phyloP scores from a whole-genome alignment of 2,113 vertebrate genomes.

The Sterrhoptilus dennistouni region DNA sequence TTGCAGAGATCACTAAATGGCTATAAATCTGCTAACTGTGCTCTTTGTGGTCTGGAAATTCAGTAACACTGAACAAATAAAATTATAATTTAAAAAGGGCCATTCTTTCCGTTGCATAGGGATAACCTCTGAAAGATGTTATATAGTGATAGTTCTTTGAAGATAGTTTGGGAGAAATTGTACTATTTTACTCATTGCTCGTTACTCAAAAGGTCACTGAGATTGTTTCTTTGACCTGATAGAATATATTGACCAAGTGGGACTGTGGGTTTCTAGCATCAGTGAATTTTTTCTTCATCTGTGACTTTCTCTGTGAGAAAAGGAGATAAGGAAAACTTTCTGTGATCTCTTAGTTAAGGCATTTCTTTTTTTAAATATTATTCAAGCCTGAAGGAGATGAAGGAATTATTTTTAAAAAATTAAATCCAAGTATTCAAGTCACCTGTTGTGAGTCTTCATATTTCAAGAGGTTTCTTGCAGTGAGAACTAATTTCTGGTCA shows the following conservation, averaged over 20 bases:
- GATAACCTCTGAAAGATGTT: not conserved
- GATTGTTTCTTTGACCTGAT: not conserved
- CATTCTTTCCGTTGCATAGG: not conserved
- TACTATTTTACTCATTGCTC: not conserved
- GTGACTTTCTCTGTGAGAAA: not conserved
- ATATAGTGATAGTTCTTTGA: not conserved
- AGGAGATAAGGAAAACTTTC: not conserved
- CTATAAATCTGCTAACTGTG: not conserved
- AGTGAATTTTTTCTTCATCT: not conserved
- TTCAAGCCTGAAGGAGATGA: not conserved
- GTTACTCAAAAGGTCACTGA: not conserved
- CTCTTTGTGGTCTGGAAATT: not conserved
- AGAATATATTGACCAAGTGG: not conserved
- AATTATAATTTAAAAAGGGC: not conserved
- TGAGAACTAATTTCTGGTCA: not conserved
- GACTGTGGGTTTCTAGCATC: not conserved
- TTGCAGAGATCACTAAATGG: not conserved
- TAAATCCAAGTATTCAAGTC: not conserved
- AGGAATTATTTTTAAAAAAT: not conserved
- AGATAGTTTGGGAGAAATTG: not conserved
- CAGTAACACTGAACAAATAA: not conserved
- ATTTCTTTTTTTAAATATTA: not conserved
- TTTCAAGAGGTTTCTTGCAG: not conserved
- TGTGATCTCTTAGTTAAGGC: not conserved
- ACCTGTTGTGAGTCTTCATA: not conserved